phyloP scores from a whole-genome alignment of 2,797 vertebrate genomes.

The Pseudopleuronectes americanus region DNA sequence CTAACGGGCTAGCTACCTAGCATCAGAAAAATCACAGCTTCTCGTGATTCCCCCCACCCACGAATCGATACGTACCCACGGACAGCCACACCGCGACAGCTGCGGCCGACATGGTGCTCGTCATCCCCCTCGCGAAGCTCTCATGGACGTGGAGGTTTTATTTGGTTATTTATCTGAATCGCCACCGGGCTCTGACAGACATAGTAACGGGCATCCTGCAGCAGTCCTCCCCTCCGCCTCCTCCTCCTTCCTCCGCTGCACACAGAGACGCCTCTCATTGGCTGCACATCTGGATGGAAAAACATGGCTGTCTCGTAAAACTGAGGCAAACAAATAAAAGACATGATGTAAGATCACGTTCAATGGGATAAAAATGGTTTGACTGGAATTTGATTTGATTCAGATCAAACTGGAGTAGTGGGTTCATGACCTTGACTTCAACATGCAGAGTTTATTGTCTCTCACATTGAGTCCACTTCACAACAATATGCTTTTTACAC shows the following conservation, averaged over 20 bases:
- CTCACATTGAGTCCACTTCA: not conserved
- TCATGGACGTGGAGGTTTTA: conserved; percentile 57
- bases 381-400: no score
- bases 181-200: conserved; percentile 71
- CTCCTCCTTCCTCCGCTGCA: conserved; percentile 68
- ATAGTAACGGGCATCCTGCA: conserved; percentile 78
- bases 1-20: conserved; percentile 65
- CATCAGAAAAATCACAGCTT: not conserved
- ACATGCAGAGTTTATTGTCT: not conserved
- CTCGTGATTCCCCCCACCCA: not conserved
- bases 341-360: conserved; percentile 15
- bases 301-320: conserved; percentile 58
- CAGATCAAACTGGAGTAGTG: not conserved
- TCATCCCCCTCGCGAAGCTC: conserved; percentile 40
- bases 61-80: conserved; percentile 78
- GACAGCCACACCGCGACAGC: conserved; percentile 74
- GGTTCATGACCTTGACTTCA: not conserved
- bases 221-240: conserved; percentile 72
- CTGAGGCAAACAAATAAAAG: not conserved
- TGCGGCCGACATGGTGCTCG: conserved; percentile 73
- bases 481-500: not conserved
- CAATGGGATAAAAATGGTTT: conserved; percentile 1
- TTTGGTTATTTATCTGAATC: not conserved
- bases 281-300: conserved; percentile 85
- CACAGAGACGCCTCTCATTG: conserved; percentile 72